Conservation (phyloP, 2,888 invertebrate genomes). For the Cheilosia grossa region DNA sequence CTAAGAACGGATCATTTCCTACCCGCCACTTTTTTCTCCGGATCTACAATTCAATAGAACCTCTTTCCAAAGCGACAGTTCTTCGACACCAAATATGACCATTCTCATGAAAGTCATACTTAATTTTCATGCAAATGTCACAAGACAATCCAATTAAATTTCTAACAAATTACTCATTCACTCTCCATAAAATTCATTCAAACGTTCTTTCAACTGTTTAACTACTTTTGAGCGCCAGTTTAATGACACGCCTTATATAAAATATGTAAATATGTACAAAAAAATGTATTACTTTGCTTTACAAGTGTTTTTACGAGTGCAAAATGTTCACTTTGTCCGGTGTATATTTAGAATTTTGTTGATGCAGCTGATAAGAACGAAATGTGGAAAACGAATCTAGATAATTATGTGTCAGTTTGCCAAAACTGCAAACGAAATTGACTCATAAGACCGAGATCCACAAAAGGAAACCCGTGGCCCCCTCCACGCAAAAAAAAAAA, state of each 20-base stretch:
- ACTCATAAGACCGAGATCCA: slow-evolving; percentile 6
- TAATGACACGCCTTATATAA: slow-evolving; percentile 6
- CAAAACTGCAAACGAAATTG: slow-evolving; percentile 23
- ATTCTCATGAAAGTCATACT: neutral
- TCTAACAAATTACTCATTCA: slow-evolving; percentile 29
- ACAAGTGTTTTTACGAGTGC: slow-evolving; percentile 32
- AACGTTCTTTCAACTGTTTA: slow-evolving; percentile 7
- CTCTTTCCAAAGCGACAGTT: too few species aligned
- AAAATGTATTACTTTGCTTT: slow-evolving; percentile 27
- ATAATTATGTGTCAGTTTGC: slow-evolving; percentile 29
- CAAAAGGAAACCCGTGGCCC: slow-evolving; percentile 15
- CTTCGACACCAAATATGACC: too few species aligned
- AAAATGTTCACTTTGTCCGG: slow-evolving; percentile 20
- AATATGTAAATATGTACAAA: neutral
- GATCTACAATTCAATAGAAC: too few species aligned
- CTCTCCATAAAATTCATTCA: slow-evolving; percentile 4
- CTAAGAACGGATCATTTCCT: too few species aligned
- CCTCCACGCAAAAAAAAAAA: slow-evolving; percentile 9
- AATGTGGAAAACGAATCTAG: slow-evolving; percentile 49
- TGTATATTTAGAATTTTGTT: slow-evolving; percentile 41
- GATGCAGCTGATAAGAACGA: slow-evolving; percentile 50
- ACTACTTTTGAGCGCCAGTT: slow-evolving; percentile 11
- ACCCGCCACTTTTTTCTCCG: too few species aligned
- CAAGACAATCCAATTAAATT: slow-evolving; percentile 19
- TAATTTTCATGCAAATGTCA: slow-evolving; percentile 5